These are phyloP conservation scores for Syritta pipiens DNA, from an alignment of 2,888 invertebrate genomes.

Conservation along the genomic window DNA sequence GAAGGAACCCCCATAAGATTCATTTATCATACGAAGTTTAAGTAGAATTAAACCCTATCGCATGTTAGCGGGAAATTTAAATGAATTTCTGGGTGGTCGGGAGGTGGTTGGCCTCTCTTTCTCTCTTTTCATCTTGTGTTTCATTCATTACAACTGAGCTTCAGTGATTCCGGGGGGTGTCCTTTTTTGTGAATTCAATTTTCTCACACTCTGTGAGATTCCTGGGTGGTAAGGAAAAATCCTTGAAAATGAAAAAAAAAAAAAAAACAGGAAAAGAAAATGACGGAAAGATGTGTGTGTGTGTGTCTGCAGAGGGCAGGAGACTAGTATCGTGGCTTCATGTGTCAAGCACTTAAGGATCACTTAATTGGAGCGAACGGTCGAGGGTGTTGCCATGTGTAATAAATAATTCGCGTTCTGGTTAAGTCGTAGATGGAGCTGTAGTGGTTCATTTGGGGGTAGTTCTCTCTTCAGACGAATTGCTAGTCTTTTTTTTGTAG, in stretches of 20 bases:
- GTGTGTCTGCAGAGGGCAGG: not conserved
- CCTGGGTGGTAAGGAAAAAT: not conserved
- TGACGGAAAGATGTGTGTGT: too few relatives aligned
- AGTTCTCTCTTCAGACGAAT: too few relatives aligned
- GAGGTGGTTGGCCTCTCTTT: slow-evolving; percentile 13
- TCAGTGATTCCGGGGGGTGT: slow-evolving; percentile 18
- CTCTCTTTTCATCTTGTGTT: slow-evolving; percentile 3
- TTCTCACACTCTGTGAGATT: slow-evolving; percentile 9
- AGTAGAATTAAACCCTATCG: slow-evolving; percentile 55
- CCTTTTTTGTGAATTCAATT: slow-evolving; percentile 15
- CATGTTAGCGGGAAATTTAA: slow-evolving; percentile 56
- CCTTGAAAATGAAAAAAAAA: not conserved
- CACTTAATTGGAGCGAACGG: not conserved
- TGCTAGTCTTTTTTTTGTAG: too few relatives aligned
- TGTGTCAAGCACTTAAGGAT: not conserved
- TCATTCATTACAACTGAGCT: slow-evolving; percentile 20
- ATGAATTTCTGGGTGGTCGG: slow-evolving; percentile 36
- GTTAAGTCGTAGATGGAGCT: too few relatives aligned
- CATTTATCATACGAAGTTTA: slow-evolving; percentile 65
- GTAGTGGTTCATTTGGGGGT: too few relatives aligned
- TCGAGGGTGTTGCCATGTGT: not conserved
- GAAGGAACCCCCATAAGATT: slow-evolving; percentile 56
- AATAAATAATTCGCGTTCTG: too few relatives aligned
- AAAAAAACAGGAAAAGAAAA: too few relatives aligned
- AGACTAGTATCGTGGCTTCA: not conserved